These are phyloP conservation scores for Buathra laborator DNA, from an alignment of 2,888 invertebrate species.

Conservation along the genomic window DNA sequence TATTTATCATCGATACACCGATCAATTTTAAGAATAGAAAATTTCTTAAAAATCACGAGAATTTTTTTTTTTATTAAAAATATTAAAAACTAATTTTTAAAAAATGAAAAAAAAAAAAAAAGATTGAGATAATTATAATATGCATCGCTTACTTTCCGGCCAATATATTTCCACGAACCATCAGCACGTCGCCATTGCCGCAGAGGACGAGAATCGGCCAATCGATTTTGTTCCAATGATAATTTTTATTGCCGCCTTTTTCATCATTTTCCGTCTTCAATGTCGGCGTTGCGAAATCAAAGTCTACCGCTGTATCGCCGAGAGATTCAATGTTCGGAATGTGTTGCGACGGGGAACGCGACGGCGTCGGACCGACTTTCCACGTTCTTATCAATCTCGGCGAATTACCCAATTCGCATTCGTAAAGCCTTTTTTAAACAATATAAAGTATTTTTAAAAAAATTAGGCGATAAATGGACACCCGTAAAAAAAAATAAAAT, in stretches of 20 bases:
- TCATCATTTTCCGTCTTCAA: conserved; percentile 70
- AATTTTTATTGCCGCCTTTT: conserved; percentile 68
- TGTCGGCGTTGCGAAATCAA: conserved; percentile 91
- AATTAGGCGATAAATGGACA: neutral
- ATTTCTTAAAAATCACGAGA: neutral
- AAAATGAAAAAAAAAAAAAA: neutral
- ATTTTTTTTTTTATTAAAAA: neutral
- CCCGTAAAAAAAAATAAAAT: no score
- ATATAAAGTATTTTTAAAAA: neutral
- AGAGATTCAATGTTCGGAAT: conserved; percentile 86
- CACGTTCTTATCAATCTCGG: conserved; percentile 85
- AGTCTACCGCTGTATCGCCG: conserved; percentile 95
- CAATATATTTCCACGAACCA: conserved; percentile 84
- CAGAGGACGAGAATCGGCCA: conserved; percentile 93
- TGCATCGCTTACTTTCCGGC: conserved; percentile 84
- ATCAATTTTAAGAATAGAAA: neutral
- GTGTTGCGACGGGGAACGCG: conserved; percentile 77
- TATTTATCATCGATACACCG: neutral
- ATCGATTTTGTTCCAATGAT: conserved; percentile 84
- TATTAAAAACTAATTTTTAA: neutral
- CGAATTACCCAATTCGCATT: conserved; percentile 82
- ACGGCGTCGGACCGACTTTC: conserved; percentile 86
- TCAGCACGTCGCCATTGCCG: conserved; percentile 94
- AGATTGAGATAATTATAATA: neutral
- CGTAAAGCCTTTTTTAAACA: conserved; percentile 81